Percentiles rank a stretch among this genome's conserved stretches.
phyloP scores from a whole-genome alignment of 2,888 invertebrate genomes.

The Cordilura impudica region DNA sequence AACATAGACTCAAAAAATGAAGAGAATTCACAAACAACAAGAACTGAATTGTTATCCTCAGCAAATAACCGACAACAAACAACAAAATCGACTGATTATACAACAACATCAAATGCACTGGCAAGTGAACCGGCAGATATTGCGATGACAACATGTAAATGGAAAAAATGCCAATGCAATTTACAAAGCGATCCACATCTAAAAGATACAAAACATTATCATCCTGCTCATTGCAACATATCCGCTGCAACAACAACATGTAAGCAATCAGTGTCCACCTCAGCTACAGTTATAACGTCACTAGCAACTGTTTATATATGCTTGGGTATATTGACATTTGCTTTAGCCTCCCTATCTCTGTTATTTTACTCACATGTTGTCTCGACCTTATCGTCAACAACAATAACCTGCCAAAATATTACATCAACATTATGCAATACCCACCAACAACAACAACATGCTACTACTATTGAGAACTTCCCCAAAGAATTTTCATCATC shows the following conservation, averaged over 20 bases:
- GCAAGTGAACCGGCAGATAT: conserved; percentile 46
- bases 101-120: conserved; percentile 29
- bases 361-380: conserved; percentile 72
- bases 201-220: conserved; percentile 47
- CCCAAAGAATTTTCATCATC: conserved; percentile 34
- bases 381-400: conserved; percentile 21
- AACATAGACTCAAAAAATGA: conserved; percentile 28
- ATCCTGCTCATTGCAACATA: background rate
- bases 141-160: conserved; percentile 58
- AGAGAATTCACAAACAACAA: conserved; percentile 37
- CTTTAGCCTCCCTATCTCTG: conserved; percentile 71
- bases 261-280: conserved; percentile 7
- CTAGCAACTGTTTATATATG: conserved; percentile 70
- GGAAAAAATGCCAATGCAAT: conserved; percentile 65
- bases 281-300: conserved; percentile 43
- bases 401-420: conserved; percentile 47
- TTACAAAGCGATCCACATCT: conserved; percentile 52
- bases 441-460: conserved; percentile 7
- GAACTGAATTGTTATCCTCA: too few species aligned
- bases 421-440: background rate
- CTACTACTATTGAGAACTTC: background rate
- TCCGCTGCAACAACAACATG: conserved; percentile 20
- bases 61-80: conserved; percentile 34
- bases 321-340: conserved; percentile 71
- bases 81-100: conserved; percentile 31